These are phyloP conservation scores for Psilanteris sp. DNA, from an alignment of 1,140 invertebrate species.

Conservation along the genomic window DNA sequence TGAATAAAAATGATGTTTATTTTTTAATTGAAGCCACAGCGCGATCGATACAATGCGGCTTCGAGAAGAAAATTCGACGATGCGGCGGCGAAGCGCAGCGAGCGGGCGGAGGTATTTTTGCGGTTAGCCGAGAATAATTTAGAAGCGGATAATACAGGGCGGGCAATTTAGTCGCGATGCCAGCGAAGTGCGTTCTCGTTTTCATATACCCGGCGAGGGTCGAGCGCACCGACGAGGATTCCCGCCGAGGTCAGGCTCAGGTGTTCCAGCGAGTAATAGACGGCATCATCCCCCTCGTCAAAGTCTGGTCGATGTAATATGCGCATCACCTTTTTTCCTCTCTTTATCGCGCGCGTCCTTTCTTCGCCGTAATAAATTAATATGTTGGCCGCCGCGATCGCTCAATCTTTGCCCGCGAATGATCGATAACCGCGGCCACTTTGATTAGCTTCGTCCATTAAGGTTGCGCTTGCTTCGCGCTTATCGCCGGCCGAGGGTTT, in stretches of 20 bases:
- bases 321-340: too few species aligned
- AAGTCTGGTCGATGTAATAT: constrained; percentile 77
- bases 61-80: constrained; percentile 48
- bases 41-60: constrained; percentile 52
- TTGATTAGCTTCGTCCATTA: too few species aligned
- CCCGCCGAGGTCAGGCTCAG: constrained; percentile 68
- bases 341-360: too few species aligned
- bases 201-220: constrained; percentile 66
- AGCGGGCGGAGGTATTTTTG: constrained; percentile 73
- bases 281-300: constrained; percentile 71
- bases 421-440: too few species aligned
- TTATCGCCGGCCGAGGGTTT: too few species aligned
- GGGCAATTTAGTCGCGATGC: constrained; percentile 70
- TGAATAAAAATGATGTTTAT: constrained; percentile 62
- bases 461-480: too few species aligned
- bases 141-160: constrained; percentile 71
- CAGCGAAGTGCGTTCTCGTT: constrained; percentile 73
- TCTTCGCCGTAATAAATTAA: too few species aligned
- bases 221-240: constrained; percentile 50
- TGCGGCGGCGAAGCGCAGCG: constrained; percentile 42
- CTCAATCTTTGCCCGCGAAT: too few species aligned
- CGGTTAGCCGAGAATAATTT: constrained; percentile 77
- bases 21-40: constrained; percentile 60
- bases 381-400: too few species aligned
- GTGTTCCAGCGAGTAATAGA: constrained; percentile 73